Evolutionary conservation across 2,113 vertebrate genomes (phyloP), one percentile per base, ranked within the genome.

Genomic region (Lycocorax pyrrhopterus): DNA sequence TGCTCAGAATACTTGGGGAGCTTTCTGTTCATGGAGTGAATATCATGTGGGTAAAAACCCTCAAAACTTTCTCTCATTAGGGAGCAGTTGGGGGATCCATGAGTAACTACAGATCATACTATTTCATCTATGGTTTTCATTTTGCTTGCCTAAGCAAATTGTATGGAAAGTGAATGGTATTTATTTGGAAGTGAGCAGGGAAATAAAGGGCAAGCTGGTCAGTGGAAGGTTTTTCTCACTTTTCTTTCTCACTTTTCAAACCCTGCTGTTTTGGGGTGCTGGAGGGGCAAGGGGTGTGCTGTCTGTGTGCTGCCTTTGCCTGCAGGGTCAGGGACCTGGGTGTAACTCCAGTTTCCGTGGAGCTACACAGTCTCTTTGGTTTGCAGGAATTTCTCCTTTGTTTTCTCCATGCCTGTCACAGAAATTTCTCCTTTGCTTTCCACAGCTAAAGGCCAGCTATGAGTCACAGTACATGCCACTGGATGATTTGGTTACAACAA

Each of bases 401-500:
- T 22, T 29, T 67, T 52, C 25, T 55, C 41, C 12, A 7, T 13
- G 63, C 14, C 32, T n/a, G 12, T 59, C 10, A 2, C 39, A 39
- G 33, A 49, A 49, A 44, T 78, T 68, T 35, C 53, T 79, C 35
- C 26, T 89, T 44, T 49, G n/a, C n/a, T 76, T 52, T 76, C 37
- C 17, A 10, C 23, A 46, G 20, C 46, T 22, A 8, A 59, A n/a
- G 51, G 32, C 63, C 64, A 47, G 1, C 58, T 46, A 0, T 21
- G 51, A 66, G 43, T 72, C 0, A 0, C 46, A 33, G 27, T 53
- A 43, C 5, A 0, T 32, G 35, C 13, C 27, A 17, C 26, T 39
- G 56, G 11, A 37, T 71, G 18, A 46, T 30, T 58, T 27, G 26
- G 51, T 67, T 58, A 16, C 52, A 62, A 4, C 10, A 59, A 62